Evolutionary conservation across 2,797 vertebrate species (phyloP), one percentile per base, ranked within the genome.

Genomic region (Alectoris magna): DNA sequence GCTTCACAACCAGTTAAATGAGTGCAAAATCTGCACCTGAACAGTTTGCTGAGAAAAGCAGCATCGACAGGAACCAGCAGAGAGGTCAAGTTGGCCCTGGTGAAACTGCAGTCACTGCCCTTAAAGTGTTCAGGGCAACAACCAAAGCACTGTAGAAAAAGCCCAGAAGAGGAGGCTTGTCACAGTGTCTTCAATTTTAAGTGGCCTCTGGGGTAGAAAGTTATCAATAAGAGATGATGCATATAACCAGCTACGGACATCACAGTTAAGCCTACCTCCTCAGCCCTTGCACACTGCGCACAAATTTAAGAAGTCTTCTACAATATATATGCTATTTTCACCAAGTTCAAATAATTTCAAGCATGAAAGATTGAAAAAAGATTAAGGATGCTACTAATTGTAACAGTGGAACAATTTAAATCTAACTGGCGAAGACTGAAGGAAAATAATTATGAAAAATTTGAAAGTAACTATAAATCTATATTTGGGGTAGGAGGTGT

Each of bases 401-500:
- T 39, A 67, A 38, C 1, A 29, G 17, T 73, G 29, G 77, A 88
- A 71, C 15, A 74, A 19, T 68, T 70, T 41, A 86, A 44, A 22
- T 49, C 27, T 67, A 23, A 51, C n/a, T 71, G 64, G 8, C 3
- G 11, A 16, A 87, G 31, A 24, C 34, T 51, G 39, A 83, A 66
- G 41, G 34, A 84, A 84, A 78, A 3, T 51, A 88, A 68, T 56
- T 29, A 80, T 5, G 10, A 87, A 88, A 71, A 93, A 69, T 7
- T 74, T 24, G 16, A 8, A 46, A 69, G 39, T 49, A 92, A 39
- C 5, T 39, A 39, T 12, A 56, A 0, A 27, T 59, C 13, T 17
- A 67, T 43, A 51, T 34, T 48, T 5, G 5, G 12, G 56, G n/a
- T 4, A 15, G 14, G 27, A 21, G 31, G 18, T 21, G 16, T 55